phyloP scores from a whole-genome alignment of 1,140 invertebrate species.

The Steinernema feltiae region DNA sequence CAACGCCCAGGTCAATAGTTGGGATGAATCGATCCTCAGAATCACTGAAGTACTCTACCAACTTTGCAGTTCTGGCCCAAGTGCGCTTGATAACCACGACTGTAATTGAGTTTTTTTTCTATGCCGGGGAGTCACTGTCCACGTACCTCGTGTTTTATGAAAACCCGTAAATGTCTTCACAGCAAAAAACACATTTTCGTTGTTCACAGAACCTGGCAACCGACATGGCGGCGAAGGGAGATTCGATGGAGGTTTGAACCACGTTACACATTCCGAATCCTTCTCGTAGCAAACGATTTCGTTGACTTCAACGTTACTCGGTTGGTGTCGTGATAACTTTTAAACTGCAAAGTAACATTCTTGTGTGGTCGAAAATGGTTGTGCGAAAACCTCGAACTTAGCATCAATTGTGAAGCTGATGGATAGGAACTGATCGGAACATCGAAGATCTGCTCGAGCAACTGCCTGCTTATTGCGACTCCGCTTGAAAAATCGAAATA shows the following conservation, averaged over 20 bases:
- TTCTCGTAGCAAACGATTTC: constrained; percentile 10
- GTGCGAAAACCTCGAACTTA: constrained; percentile 27
- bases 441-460: constrained; percentile 20
- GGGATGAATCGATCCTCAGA: constrained; percentile 18
- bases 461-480: constrained; percentile 17
- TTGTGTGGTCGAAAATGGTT: not conserved
- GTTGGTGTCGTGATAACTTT: not conserved
- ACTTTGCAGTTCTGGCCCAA: constrained; percentile 10
- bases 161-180: constrained; percentile 27
- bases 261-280: constrained; percentile 10
- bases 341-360: not conserved
- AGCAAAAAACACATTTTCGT: constrained; percentile 20
- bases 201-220: not conserved
- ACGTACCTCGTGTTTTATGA: constrained; percentile 21
- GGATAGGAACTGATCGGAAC: not conserved
- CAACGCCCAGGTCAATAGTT: constrained; percentile 15
- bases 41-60: constrained; percentile 19
- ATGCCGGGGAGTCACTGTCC: no score
- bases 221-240: no score
- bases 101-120: no score
- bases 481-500: constrained; percentile 34
- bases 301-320: not conserved
- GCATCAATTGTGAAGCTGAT: constrained; percentile 34
- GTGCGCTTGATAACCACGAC: constrained; percentile 22
- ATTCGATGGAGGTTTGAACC: not conserved